phyloP scores from a whole-genome alignment of 2,113 vertebrate genomes.

The Damaliscus lunatus region DNA sequence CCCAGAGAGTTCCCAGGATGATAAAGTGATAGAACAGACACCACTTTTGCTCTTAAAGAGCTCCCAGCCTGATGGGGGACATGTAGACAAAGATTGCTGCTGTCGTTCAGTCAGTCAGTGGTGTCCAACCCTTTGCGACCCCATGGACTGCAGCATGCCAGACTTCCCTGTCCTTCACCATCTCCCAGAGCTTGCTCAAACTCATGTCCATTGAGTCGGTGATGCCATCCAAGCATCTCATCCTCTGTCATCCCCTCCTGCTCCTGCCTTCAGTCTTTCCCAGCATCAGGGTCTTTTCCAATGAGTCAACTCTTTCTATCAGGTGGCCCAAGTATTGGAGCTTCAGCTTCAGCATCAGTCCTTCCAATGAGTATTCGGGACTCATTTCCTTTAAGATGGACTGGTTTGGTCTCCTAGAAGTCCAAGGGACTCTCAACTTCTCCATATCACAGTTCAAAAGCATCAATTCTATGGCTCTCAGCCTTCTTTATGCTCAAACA shows the following conservation, averaged over 20 bases:
- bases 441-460: background rate
- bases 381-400: background rate
- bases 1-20: background rate
- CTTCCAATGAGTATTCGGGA: background rate
- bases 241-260: background rate
- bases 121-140: rapidly evolving
- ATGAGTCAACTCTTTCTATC: background rate
- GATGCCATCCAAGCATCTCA: background rate
- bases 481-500: background rate
- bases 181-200: background rate
- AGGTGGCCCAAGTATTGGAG: background rate
- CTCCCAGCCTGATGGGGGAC: background rate
- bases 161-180: background rate
- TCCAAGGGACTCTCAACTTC: background rate
- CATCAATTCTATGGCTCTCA: background rate
- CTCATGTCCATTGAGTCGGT: background rate
- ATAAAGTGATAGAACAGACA: background rate
- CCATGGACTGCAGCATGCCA: background rate
- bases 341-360: background rate
- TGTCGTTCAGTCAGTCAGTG: background rate
- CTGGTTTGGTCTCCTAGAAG: background rate
- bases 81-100: background rate
- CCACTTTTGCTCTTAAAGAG: background rate
- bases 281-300: background rate
- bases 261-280: background rate